Conservation (phyloP, 2,113 vertebrate genomes). For the Melozone crissalis region DNA sequence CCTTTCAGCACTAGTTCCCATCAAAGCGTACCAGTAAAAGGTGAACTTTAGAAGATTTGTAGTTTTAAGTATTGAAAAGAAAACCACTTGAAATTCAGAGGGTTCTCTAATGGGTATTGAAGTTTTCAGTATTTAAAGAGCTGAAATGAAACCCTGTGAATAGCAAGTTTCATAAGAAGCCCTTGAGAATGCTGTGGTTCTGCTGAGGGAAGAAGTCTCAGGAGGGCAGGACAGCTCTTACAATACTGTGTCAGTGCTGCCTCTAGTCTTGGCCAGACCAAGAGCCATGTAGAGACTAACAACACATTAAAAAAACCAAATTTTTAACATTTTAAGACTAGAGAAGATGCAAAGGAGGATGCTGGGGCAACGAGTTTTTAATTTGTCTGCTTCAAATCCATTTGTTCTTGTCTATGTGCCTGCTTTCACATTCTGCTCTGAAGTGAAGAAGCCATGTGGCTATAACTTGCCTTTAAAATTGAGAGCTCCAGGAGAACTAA, state of each 20-base stretch:
- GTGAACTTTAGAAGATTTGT: neutral
- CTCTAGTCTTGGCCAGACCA: neutral
- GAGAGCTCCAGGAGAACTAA: neutral
- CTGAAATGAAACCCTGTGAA: neutral
- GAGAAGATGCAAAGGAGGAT: neutral
- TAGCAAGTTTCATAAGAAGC: neutral
- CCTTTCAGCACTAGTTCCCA: neutral
- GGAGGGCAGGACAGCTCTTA: neutral
- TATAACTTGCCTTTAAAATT: neutral
- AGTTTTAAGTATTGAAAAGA: neutral
- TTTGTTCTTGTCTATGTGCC: rapidly evolving
- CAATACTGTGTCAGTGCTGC: neutral
- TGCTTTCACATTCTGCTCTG: neutral
- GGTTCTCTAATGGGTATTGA: neutral
- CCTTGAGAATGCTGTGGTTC: neutral
- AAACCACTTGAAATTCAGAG: neutral
- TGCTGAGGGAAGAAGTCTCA: neutral
- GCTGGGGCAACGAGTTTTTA: neutral
- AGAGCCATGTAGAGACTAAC: neutral
- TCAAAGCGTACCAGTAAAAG: neutral
- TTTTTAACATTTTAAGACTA: neutral
- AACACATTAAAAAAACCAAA: neutral
- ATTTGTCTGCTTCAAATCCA: neutral
- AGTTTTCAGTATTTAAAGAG: neutral
- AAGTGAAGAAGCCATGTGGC: neutral